Conservation (phyloP, 2,797 vertebrate species). For the Acanthiza pusilla region DNA sequence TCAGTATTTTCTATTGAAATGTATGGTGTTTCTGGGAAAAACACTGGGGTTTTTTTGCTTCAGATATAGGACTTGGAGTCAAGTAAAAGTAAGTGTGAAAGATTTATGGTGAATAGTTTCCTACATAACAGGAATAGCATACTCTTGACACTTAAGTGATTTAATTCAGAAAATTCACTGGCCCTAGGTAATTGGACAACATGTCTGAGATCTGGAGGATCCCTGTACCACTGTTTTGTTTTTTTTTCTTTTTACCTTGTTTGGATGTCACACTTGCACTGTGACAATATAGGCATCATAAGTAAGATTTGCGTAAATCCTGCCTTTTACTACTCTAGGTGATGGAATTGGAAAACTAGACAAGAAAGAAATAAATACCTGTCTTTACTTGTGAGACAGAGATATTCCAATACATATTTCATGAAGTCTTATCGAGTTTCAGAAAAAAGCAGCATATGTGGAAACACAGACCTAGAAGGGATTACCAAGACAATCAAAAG, state of each 20-base stretch:
- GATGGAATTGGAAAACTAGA: background rate
- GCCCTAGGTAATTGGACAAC: accelerated
- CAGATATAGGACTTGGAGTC: background rate
- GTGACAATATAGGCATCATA: background rate
- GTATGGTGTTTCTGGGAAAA: accelerated
- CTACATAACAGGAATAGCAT: background rate
- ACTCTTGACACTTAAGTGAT: background rate
- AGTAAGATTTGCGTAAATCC: background rate
- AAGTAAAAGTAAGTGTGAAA: background rate
- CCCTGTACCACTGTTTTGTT: background rate
- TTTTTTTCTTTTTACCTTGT: background rate
- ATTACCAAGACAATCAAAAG: background rate
- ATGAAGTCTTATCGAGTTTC: background rate
- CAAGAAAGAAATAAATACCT: background rate
- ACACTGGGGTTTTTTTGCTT: background rate
- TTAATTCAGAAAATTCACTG: background rate
- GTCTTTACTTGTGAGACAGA: background rate
- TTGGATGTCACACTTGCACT: background rate
- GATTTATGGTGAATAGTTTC: background rate
- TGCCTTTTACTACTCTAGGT: background rate
- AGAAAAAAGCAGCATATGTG: background rate
- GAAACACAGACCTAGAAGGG: background rate
- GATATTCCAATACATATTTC: background rate
- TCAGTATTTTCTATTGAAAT: background rate
- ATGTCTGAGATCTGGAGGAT: background rate